Conservation (phyloP, 2,113 vertebrate species). For the Sinocyclocheilus anshuiensis region DNA sequence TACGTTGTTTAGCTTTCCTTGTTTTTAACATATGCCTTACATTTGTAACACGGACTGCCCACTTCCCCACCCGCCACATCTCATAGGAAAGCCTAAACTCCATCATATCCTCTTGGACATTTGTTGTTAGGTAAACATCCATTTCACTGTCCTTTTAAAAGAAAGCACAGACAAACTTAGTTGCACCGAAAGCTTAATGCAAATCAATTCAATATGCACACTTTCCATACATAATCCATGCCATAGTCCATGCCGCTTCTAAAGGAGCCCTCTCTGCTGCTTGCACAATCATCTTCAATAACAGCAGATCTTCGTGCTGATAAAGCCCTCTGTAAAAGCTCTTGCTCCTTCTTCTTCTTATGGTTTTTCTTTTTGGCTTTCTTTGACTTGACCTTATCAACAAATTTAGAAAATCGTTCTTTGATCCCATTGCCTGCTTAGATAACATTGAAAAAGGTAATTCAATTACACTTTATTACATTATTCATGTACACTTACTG, state of each 20-base stretch:
- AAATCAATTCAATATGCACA: background rate
- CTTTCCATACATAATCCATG: slow-evolving; percentile 61
- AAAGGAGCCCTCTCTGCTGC: slow-evolving; percentile 60
- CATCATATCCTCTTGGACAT: slow-evolving; percentile 72
- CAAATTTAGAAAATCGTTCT: slow-evolving; percentile 65
- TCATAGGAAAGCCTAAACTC: slow-evolving; percentile 78
- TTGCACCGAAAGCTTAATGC: background rate
- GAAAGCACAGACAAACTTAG: background rate
- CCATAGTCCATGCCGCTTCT: slow-evolving; percentile 59
- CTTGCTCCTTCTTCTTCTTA: slow-evolving; percentile 59
- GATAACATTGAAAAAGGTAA: background rate
- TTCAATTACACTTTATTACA: background rate
- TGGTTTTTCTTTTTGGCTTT: slow-evolving; percentile 67
- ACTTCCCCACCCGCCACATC: slow-evolving; percentile 76
- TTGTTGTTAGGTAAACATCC: slow-evolving; percentile 60
- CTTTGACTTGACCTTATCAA: slow-evolving; percentile 68
- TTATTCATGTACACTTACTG: background rate
- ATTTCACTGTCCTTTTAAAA: slow-evolving; percentile 69
- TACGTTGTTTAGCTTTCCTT: background rate
- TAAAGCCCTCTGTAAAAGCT: slow-evolving; percentile 45
- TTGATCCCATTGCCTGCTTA: slow-evolving; percentile 68
- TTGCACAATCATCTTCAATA: slow-evolving; percentile 32
- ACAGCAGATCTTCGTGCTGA: slow-evolving; percentile 17
- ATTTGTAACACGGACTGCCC: slow-evolving; percentile 71
- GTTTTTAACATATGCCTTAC: slow-evolving; percentile 67